phyloP scores from a whole-genome alignment of 2,888 invertebrate species.

The Seira musarum region DNA sequence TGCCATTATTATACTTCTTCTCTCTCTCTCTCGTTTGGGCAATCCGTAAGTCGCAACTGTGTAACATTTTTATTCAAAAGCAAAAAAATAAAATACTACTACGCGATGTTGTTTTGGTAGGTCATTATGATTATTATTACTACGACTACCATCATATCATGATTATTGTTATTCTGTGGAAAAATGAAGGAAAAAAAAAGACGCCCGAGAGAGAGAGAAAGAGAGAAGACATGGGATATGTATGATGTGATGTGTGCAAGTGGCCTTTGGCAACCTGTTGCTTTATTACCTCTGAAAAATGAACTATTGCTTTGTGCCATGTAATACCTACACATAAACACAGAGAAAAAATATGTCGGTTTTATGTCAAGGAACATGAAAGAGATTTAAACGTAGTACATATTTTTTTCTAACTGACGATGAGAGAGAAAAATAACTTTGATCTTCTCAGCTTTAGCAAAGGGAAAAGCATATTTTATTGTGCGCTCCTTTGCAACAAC shows the following conservation, averaged over 20 bases:
- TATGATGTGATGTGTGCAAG: too few species aligned
- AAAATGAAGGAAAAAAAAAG: conserved; percentile 16
- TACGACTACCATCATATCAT: conserved; percentile 17
- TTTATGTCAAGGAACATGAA: conserved; percentile 4
- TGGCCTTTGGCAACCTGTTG: conserved; percentile 58
- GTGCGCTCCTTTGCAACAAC: conserved; percentile 20
- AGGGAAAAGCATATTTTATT: not conserved
- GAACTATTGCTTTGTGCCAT: not conserved
- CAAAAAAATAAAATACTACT: conserved; percentile 12
- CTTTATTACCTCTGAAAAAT: conserved; percentile 39
- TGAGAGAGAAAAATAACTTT: too few species aligned
- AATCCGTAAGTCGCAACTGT: not conserved
- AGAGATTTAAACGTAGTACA: not conserved
- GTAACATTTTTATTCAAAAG: not conserved
- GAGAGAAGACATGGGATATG: conserved; percentile 29
- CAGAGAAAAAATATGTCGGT: conserved; percentile 26
- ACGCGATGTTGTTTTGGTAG: conserved; percentile 37
- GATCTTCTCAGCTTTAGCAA: not conserved
- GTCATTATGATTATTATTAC: conserved; percentile 48
- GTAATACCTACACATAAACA: not conserved
- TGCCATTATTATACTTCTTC: not conserved
- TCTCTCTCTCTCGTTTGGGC: not conserved
- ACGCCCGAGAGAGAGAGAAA: not conserved
- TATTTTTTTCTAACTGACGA: not conserved
- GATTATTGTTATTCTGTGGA: conserved; percentile 50